These are phyloP conservation scores for Sebastes taczanowskii DNA, from an alignment of 2,797 vertebrate species.

Conservation along the genomic window DNA sequence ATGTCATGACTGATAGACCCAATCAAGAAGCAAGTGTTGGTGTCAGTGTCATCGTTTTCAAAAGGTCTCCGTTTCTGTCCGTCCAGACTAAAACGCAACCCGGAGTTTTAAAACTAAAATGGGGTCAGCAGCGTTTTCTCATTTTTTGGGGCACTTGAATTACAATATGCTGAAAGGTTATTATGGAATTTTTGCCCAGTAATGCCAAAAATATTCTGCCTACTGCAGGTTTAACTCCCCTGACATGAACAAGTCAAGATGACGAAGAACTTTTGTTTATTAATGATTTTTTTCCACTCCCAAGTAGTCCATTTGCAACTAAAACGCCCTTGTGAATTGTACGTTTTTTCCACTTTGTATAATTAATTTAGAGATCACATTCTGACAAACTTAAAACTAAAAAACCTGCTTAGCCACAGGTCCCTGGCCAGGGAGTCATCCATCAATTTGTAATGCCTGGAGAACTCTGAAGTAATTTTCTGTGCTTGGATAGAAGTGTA, in stretches of 20 bases:
- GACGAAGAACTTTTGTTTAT: conserved; percentile 22
- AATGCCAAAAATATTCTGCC: neutral
- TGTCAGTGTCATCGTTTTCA: too few relatives aligned
- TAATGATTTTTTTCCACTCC: neutral
- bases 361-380: conserved; percentile 40
- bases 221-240: neutral
- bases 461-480: conserved; percentile 48
- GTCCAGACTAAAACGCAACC: too few relatives aligned
- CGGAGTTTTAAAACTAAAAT: too few relatives aligned
- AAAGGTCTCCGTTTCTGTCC: too few relatives aligned
- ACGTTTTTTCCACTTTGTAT: conserved; percentile 16
- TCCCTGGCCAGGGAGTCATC: conserved; percentile 27
- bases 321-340: conserved; percentile 2
- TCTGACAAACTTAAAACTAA: conserved; percentile 21
- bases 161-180: too few relatives aligned
- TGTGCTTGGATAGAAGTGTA: conserved; percentile 39
- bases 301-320: conserved; percentile 2
- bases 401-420: conserved; percentile 14
- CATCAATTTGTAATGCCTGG: conserved; percentile 55
- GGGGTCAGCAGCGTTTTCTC: too few relatives aligned
- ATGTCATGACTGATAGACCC: too few relatives aligned
- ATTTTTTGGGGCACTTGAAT: too few relatives aligned
- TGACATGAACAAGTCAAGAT: conserved; percentile 11
- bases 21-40: too few relatives aligned
- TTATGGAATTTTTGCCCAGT: too few relatives aligned